Evolutionary conservation across 1,140 invertebrate species (phyloP).

Genomic region (Chelonus insularis): DNA sequence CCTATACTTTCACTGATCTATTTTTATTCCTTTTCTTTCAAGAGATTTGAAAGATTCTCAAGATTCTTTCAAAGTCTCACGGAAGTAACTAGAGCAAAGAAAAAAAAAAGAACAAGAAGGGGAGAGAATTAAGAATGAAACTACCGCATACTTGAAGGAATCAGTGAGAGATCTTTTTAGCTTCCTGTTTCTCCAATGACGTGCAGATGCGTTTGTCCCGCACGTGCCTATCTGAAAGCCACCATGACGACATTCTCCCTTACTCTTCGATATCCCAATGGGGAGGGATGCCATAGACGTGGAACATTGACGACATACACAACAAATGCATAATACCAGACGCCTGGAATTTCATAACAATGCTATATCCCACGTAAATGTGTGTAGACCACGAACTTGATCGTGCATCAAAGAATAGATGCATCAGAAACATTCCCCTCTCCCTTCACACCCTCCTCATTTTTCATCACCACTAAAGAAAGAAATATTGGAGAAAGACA

Average conservation of each 20-base stretch:
- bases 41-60: too few species aligned
- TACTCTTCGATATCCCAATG: not conserved
- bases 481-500: too few species aligned
- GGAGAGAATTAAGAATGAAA: too few species aligned
- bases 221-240: slow-evolving; percentile 17
- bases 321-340: not conserved
- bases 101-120: too few species aligned
- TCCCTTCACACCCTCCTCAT: not conserved
- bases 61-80: too few species aligned
- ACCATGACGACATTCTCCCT: slow-evolving; percentile 9
- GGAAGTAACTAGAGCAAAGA: too few species aligned
- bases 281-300: slow-evolving; percentile 2
- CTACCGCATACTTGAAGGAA: too few species aligned
- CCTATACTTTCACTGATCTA: too few species aligned
- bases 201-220: slow-evolving; percentile 13
- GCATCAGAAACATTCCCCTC: not conserved
- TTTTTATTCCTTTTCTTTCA: too few species aligned
- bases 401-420: slow-evolving; percentile 12
- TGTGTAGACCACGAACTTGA: not conserved
- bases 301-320: not conserved
- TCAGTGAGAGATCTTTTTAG: slow-evolving; percentile 1
- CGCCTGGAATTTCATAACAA: slow-evolving; percentile 16
- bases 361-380: not conserved
- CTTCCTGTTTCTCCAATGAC: slow-evolving; percentile 17
- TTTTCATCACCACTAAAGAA: not conserved